These are phyloP conservation scores for Mus pahari DNA, from an alignment of 2,113 vertebrate genomes.

Conservation along the genomic window DNA sequence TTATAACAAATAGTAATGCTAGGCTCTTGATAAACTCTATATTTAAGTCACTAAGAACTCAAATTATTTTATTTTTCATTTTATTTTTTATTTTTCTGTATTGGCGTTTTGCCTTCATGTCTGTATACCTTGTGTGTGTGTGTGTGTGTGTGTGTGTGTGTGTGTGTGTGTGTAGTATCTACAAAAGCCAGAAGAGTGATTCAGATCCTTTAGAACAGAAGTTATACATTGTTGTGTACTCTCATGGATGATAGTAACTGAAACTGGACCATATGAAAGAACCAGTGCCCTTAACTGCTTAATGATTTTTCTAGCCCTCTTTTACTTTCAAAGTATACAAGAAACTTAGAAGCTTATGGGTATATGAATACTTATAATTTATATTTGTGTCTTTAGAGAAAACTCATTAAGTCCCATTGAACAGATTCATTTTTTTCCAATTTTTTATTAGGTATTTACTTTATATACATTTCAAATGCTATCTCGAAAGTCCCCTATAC, in stretches of 20 bases:
- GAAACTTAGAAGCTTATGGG: neutral
- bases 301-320: neutral
- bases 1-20: neutral
- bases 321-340: neutral
- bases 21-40: neutral
- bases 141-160: neutral
- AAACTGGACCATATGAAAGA: neutral
- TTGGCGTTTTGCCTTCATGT: neutral
- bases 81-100: neutral
- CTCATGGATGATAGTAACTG: no score
- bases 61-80: neutral
- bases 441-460: no score
- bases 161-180: neutral
- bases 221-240: neutral
- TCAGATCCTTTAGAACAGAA: neutral
- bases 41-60: neutral
- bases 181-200: neutral
- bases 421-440: neutral
- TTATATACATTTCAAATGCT: no score
- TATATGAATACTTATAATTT: neutral
- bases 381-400: conserved; percentile 30
- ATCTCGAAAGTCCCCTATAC: no score
- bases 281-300: neutral
- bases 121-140: neutral
- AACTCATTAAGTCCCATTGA: neutral